Conservation (phyloP, 1,140 invertebrate genomes). For the Drosophila santomea region DNA sequence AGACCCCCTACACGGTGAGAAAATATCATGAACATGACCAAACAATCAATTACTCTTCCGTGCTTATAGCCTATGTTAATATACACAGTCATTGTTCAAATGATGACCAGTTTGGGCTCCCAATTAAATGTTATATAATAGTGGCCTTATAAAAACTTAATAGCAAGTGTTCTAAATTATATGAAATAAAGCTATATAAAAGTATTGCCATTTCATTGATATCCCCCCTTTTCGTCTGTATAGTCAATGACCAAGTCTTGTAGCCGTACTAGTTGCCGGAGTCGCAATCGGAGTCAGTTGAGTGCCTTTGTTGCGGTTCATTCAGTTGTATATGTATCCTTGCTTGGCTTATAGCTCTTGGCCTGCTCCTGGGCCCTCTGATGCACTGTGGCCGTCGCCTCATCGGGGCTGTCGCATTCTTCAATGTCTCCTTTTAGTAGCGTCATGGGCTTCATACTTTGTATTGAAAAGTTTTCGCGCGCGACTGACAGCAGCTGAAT, state of each 20-base stretch:
- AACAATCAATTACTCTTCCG: too few species aligned
- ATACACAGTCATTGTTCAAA: too few species aligned
- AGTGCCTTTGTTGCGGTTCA: slow-evolving; percentile 71
- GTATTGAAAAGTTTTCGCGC: slow-evolving; percentile 73
- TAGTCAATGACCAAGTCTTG: slow-evolving; percentile 5
- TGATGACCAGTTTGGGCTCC: too few species aligned
- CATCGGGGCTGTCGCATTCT: slow-evolving; percentile 61
- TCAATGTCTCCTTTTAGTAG: slow-evolving; percentile 68
- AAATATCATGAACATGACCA: not conserved
- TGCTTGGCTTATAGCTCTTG: slow-evolving; percentile 27
- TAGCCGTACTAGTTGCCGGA: slow-evolving; percentile 17
- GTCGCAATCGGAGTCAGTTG: slow-evolving; percentile 43
- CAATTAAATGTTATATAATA: too few species aligned
- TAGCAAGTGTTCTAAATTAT: too few species aligned
- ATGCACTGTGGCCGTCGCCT: slow-evolving; percentile 24
- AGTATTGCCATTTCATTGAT: too few species aligned
- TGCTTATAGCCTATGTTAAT: too few species aligned
- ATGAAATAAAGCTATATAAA: too few species aligned
- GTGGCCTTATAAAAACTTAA: too few species aligned
- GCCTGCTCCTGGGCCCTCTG: not conserved
- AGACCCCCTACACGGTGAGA: slow-evolving; percentile 7
- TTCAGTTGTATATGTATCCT: slow-evolving; percentile 51
- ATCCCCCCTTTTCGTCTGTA: slow-evolving; percentile 5
- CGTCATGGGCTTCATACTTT: slow-evolving; percentile 71
- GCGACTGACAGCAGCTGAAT: slow-evolving; percentile 40